Base-by-base conservation (phyloP, 2,888 invertebrate species). In the Amphimallon solstitiale region DNA sequence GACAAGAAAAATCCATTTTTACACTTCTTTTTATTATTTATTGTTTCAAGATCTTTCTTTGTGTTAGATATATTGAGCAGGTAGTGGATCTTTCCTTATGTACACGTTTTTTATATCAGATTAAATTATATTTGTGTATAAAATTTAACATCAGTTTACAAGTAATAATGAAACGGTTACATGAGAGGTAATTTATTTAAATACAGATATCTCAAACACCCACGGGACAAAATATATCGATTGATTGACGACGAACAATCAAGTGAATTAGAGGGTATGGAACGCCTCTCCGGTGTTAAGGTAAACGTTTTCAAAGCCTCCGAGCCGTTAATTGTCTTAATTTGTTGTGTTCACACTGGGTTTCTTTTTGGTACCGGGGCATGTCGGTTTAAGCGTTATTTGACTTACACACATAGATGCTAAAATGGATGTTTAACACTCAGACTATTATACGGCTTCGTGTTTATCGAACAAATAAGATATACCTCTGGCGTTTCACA, bases 261-360 rank as follows among this genome's bases (percentile, higher is more conserved):
- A n/a, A n/a, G n/a, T n/a, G 34, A 12, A 52, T 52, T 15, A 54
- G 15, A 52, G 15, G 10, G 45, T 48, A 62, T 29, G 62, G 35
- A 63, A 67, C 59, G 73, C 74, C 72, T 75, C 72, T 75, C 74
- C 71, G 69, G 29, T 69, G 70, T 69, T 71, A 71, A 71, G 72
- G 75, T 70, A 71, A 74, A 74, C 71, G 74, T 75, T 72, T n/a
- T 71, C 73, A 76, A 75, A 78, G 76, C 72, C 71, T n/a, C 65
- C 29, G 29, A 73, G 73, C 77, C 76, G 75, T 77, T 78, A 78
- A 78, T 79, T 78, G 75, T 77, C 74, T 77, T 78, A 78, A 79
- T 79, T 78, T 73, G 74, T 78, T 76, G 72, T 73, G 74, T 73
- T 76, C 75, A 76, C 72, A 70, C 72, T 72, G 72, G 73, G 73